Percentiles rank a stretch among this genome's conserved stretches.
Conservation (phyloP, 2,888 invertebrate genomes). For the Halictus quadricinctus region DNA sequence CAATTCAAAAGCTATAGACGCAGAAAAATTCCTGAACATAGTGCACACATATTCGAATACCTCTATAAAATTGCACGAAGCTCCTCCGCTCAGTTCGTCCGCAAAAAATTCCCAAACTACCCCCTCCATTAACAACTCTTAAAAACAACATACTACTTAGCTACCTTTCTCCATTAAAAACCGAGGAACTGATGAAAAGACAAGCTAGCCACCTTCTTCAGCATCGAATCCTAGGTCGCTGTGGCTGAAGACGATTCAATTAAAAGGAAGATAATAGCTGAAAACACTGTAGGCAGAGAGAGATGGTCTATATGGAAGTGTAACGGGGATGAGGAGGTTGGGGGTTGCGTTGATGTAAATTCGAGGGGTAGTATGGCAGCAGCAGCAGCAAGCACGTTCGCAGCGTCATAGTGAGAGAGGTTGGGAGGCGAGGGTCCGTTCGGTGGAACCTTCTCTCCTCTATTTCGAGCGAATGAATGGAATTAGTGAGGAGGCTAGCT, state of each 20-base stretch:
- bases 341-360: constrained; percentile 45
- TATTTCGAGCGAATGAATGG: constrained; percentile 80
- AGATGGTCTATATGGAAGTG: constrained; percentile 8
- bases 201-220: neutral
- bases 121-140: rapidly evolving
- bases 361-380: constrained; percentile 50
- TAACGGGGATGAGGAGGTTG: constrained; percentile 1
- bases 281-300: constrained; percentile 6
- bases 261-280: constrained; percentile 15
- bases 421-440: constrained; percentile 42
- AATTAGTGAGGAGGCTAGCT: constrained; percentile 82
- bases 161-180: no score
- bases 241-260: constrained; percentile 32
- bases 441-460: constrained; percentile 41
- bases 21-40: neutral
- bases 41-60: neutral
- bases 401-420: constrained; percentile 5
- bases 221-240: neutral
- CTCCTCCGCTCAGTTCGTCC: neutral
- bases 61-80: neutral
- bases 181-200: neutral
- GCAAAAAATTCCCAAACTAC: neutral
- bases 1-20: neutral
- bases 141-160: neutral
- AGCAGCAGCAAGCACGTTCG: constrained; percentile 44